Evolutionary conservation across 2,888 invertebrate genomes (phyloP).

Genomic region (Thecophora atra): DNA sequence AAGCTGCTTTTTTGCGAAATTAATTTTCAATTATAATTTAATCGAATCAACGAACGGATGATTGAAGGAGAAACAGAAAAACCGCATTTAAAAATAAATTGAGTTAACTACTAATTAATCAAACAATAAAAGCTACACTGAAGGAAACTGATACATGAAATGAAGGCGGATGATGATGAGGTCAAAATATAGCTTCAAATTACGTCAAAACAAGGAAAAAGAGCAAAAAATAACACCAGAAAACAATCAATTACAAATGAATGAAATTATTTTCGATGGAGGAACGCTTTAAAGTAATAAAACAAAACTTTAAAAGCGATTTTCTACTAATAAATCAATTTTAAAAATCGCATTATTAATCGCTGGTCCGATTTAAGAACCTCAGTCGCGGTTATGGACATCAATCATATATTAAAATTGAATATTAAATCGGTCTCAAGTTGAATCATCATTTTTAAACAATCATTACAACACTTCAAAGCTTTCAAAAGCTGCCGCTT

Average conservation of each 20-base stretch:
- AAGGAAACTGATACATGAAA: neutral
- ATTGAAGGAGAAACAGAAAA: neutral
- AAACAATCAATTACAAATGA: neutral
- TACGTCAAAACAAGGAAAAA: neutral
- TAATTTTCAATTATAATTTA: conserved; percentile 23
- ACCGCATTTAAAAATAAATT: conserved; percentile 23
- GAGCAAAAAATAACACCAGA: neutral
- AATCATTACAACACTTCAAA: too few species aligned
- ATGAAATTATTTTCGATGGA: neutral
- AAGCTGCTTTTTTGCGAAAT: neutral
- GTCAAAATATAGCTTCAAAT: neutral
- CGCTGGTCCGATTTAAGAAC: too few species aligned
- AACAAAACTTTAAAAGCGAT: too few species aligned
- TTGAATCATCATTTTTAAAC: too few species aligned
- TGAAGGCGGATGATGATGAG: neutral
- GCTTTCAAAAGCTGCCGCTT: too few species aligned
- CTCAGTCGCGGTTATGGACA: too few species aligned
- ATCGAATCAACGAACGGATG: neutral
- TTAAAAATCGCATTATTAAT: too few species aligned
- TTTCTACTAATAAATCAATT: too few species aligned
- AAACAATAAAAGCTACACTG: neutral
- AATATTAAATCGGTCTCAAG: too few species aligned
- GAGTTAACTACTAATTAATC: conserved; percentile 12
- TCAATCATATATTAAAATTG: too few species aligned
- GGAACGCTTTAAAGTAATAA: neutral